Percentiles rank a stretch among this genome's conserved stretches.
Evolutionary conservation across 2,113 vertebrate species (phyloP).

Genomic region (Paedocypris sp.): DNA sequence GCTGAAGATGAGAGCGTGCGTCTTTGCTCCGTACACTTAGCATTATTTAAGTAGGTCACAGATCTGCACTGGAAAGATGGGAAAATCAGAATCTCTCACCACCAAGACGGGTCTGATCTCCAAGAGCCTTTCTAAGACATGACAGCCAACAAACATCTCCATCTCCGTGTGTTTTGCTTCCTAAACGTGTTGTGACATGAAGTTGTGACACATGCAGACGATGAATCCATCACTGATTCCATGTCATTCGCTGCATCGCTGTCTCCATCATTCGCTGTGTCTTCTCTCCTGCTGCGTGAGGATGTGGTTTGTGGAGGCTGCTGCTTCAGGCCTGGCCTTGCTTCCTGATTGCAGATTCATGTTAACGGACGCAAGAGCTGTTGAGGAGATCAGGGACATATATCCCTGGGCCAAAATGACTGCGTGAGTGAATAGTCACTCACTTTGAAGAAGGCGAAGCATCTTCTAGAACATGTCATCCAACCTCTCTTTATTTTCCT

Average conservation of each 20-base stretch:
- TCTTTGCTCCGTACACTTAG: neutral
- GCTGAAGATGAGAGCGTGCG: constrained; percentile 2
- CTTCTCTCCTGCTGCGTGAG: neutral
- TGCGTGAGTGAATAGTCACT: neutral
- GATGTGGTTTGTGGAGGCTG: neutral
- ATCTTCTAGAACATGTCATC: neutral
- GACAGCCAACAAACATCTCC: neutral
- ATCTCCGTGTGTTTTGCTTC: neutral
- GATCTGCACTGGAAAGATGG: neutral
- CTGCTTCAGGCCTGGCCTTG: neutral
- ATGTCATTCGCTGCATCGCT: too few relatives aligned
- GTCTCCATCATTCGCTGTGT: neutral
- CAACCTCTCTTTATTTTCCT: too few relatives aligned
- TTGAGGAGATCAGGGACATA: neutral
- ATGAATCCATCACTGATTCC: too few relatives aligned
- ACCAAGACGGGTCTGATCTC: neutral
- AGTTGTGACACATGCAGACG: too few relatives aligned
- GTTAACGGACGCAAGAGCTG: neutral
- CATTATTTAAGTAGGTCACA: constrained; percentile 1
- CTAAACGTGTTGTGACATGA: neutral
- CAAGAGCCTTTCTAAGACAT: neutral
- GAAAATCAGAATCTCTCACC: neutral
- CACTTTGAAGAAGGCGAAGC: constrained; percentile 1
- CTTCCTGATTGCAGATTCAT: constrained; percentile 1
- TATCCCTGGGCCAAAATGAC: constrained; percentile 7